These are phyloP conservation scores for Tuta absoluta DNA, from an alignment of 2,888 invertebrate genomes.

Conservation along the genomic window DNA sequence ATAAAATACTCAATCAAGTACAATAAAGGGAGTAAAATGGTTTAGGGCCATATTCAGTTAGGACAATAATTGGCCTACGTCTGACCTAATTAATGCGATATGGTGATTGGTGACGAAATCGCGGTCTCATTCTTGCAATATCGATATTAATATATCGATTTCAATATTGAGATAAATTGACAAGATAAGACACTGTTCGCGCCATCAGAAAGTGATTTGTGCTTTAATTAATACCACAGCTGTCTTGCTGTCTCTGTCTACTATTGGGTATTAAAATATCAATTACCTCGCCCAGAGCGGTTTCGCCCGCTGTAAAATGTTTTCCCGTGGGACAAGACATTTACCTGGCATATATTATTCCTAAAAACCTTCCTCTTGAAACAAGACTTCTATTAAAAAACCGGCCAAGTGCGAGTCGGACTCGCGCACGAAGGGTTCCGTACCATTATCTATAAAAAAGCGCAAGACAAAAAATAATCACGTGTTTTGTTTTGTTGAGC, in stretches of 20 bases:
- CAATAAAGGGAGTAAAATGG: conserved; percentile 13
- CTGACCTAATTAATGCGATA: conserved; percentile 67
- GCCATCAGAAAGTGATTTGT: conserved; percentile 38
- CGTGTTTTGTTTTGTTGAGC: too few species aligned
- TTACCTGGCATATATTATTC: too few species aligned
- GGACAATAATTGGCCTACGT: background rate
- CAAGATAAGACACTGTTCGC: conserved; percentile 57
- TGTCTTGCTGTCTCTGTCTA: conserved; percentile 18
- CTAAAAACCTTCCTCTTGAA: too few species aligned
- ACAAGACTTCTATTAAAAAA: too few species aligned
- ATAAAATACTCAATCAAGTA: conserved; percentile 7
- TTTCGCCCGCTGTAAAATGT: too few species aligned
- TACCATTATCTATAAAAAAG: too few species aligned
- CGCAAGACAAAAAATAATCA: too few species aligned
- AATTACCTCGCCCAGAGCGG: too few species aligned
- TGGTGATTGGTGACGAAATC: conserved; percentile 64
- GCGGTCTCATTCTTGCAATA: conserved; percentile 46
- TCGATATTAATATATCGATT: conserved; percentile 32
- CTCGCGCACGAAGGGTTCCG: too few species aligned
- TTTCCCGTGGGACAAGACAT: too few species aligned
- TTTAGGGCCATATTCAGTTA: conserved; percentile 2
- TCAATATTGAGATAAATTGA: conserved; percentile 54
- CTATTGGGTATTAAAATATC: background rate
- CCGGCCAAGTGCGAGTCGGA: too few species aligned
- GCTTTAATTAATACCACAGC: conserved; percentile 25